Evolutionary conservation across 2,888 invertebrate genomes (phyloP), one percentile per base, ranked within the genome.

Genomic region (Melinaea marsaeus): DNA sequence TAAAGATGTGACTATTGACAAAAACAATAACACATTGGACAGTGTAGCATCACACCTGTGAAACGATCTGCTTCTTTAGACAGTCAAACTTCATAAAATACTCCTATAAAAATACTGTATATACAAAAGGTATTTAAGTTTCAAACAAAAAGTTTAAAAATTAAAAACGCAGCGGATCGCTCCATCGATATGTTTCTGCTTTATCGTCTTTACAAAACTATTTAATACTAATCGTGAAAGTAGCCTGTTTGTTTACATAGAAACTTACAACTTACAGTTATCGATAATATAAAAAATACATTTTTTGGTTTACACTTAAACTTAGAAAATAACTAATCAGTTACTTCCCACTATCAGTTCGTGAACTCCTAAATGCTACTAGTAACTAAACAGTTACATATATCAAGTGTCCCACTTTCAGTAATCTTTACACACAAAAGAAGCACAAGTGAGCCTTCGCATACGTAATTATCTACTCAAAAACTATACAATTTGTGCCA

Each of bases 401-500:
- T 32, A 51, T 32, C 22, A 32, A 22, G 22, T 51, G 11, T 32
- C 32, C 22, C 32, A 51, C 51, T 51, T 51, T 7, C 11, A 32
- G 22, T 32, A 51, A 22, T 51, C 51, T 51, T 51, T 32, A 51
- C 22, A 51, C 32, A 9, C 9, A 42, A 48, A 51, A 51, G 51
- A 51, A 7, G 51, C 11, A 51, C 51, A 51, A 51, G 32, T 7
- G 51, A 32, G n/a, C 51, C 51, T 9, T 51, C 32, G 42, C 42
- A 9, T 42, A 6, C 7, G 22, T 4, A 51, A 51, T 22, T 51
- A 51, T 32, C 2, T 51, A 51, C 11, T 32, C 32, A 7, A 32
- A 51, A 51, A 51, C 32, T 51, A 32, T 9, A 51, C 51, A 51
- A 32, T 51, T 51, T 51, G 32, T 32, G 32, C 32, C 51, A 51